These are phyloP conservation scores for Euwallacea similis DNA, from an alignment of 1,140 invertebrate species.

Conservation along the genomic window DNA sequence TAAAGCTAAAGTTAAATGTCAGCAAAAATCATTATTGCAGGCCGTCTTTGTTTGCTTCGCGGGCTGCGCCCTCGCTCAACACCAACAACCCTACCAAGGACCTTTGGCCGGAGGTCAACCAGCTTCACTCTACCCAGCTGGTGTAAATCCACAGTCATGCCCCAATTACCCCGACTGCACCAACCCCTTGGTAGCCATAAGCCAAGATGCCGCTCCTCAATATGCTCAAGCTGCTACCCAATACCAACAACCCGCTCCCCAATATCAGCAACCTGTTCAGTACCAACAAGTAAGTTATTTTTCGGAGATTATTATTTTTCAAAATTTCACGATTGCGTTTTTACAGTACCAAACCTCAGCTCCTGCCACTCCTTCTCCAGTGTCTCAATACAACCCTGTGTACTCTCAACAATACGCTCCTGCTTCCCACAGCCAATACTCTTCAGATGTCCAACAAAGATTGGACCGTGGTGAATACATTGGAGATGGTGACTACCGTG, in stretches of 20 bases:
- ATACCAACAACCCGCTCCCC: conserved; percentile 36
- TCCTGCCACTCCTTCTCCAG: conserved; percentile 35
- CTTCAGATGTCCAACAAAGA: conserved; percentile 45
- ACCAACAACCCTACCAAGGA: conserved; percentile 45
- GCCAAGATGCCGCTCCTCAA: conserved; percentile 37
- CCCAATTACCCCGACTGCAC: conserved; percentile 53
- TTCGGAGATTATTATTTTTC: not conserved
- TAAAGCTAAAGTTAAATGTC: too few species aligned
- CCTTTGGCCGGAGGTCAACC: conserved; percentile 49
- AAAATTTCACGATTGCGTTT: not conserved
- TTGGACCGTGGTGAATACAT: conserved; percentile 48
- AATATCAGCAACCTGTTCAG: conserved; percentile 36
- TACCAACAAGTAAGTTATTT: conserved; percentile 29
- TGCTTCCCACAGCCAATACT: conserved; percentile 54
- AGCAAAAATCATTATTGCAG: conserved; percentile 36
- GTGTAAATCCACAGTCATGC: conserved; percentile 51
- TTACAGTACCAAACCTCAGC: conserved; percentile 39
- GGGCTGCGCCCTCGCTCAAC: conserved; percentile 39
- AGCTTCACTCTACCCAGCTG: conserved; percentile 51
- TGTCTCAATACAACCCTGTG: conserved; percentile 41
- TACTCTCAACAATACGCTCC: conserved; percentile 42
- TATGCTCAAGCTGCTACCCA: conserved; percentile 31
- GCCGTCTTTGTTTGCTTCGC: conserved; percentile 46
- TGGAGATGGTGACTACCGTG: conserved; percentile 52
- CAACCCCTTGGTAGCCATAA: conserved; percentile 48